Evolutionary conservation across 1,140 invertebrate genomes (phyloP), one percentile per base, ranked within the genome.

Genomic region (Calliphora vicina): DNA sequence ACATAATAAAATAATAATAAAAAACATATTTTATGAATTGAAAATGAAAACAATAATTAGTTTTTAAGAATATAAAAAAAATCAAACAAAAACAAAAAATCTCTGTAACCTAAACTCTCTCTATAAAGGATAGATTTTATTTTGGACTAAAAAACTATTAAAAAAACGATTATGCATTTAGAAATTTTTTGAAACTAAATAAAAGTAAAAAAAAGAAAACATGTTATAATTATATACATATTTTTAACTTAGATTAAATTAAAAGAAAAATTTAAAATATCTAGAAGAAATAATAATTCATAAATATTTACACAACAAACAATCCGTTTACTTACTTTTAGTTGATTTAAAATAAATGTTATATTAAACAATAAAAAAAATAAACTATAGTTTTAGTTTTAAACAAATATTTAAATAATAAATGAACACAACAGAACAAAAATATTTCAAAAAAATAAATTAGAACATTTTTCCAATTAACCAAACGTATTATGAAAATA

Each of bases 131-230:
- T 50, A 50, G 45, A 50, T 50, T 50, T 50, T 50, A 50, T 50
- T 50, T 50, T 17, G 2, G 17, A 50, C 12, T 15, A 50, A 50
- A n/a, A n/a, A 50, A 50, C 8, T 17, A 45, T 45, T 13, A 23
- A 43, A n/a, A n/a, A 74, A 78, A 45, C 35, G 73, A 76, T 78
- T 78, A 45, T 78, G 74, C 74, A 78, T 78, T 78, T 78, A 78
- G 35, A 43, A 78, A 2, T 42, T 78, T n/a, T 29, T 35, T 78
- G 20, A 76, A 76, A 43, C 42, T 1, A 78, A 25, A 78, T 12
- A 78, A 45, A 78, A 78, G 1, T 23, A 23, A 76, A 76, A 35
- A 29, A 42, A 35, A 35, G 29, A 35, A 76, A 35, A n/a, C 29
- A 35, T 29, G 27, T 20, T 43, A 43, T 78, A 43, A 43, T 78